Evolutionary conservation across 2,888 invertebrate species (phyloP).

Genomic region (Lasius platythorax): DNA sequence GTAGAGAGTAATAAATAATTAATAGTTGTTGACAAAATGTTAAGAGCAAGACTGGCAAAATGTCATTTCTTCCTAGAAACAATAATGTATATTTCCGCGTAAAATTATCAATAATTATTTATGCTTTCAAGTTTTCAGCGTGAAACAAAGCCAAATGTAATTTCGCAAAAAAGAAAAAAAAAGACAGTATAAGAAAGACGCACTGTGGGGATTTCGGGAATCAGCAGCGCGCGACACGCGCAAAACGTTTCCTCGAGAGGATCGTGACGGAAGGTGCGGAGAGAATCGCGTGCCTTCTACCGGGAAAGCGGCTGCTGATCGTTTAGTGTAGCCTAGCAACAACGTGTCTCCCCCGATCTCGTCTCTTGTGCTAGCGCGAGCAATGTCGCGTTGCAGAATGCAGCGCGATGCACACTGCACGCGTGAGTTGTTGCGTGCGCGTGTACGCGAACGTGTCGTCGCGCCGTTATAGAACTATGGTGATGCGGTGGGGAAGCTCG

Average conservation of each 20-base stretch:
- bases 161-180: background rate
- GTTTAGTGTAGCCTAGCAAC: constrained; percentile 68
- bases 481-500: constrained; percentile 38
- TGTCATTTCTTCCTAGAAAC: background rate
- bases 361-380: constrained; percentile 49
- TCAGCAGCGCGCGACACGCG: constrained; percentile 11
- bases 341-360: constrained; percentile 60
- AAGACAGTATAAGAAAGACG: background rate
- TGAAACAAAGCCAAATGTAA: background rate
- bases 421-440: constrained; percentile 58
- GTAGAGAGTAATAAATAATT: background rate
- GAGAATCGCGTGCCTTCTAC: constrained; percentile 53
- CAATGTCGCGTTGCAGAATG: constrained; percentile 66
- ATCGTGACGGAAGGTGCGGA: constrained; percentile 31
- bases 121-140: background rate
- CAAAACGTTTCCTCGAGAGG: constrained; percentile 4
- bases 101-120: background rate
- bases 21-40: too few relatives aligned
- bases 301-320: constrained; percentile 64
- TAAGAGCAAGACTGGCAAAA: background rate
- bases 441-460: constrained; percentile 43
- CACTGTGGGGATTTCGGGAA: background rate
- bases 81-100: background rate
- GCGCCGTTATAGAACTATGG: constrained; percentile 54
- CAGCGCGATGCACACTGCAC: constrained; percentile 51